Base-by-base conservation (phyloP, 2,888 invertebrate species). In the Pteria penguin region DNA sequence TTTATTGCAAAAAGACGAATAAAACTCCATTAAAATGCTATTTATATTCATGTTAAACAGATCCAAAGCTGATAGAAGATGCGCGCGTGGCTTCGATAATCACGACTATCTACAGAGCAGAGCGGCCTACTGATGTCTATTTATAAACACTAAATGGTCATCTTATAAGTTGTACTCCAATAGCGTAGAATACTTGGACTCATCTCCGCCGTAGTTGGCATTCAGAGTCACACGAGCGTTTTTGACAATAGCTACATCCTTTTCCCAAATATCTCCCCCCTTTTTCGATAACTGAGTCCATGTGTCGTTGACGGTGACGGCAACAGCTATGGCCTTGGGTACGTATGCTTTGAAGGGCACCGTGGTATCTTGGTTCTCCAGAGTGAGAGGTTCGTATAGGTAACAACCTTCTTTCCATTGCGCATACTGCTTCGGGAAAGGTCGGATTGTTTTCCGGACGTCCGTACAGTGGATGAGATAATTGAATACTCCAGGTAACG, bases 401-500 rank as follows among this genome's bases (percentile, higher is more conserved):
- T 81, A 90, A 73, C 92, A 92, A 4, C 91, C 92, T 32, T 92
- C 91, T 78, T 91, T 91, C 92, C 92, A 92, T 75, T 91, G 91
- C 52, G 90, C 91, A 70, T 90, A 92, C 83, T 92, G 92, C 81
- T 91, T 90, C 26, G 92, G 91, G 86, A 87, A 92, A 29, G 90
- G 88, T 45, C 84, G 78, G 36, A 85, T 84, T 24, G 84, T 75
- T 62, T 86, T 84, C 27, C 82, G 79, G 4, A 85, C 82, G 22
- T 79, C 36, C 27, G 74, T 76, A 75, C 89, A 89, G 79, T 88
- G 84, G 79, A 92, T 84, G 68, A 92, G 81, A 78, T 91, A 92
- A 83, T 92, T 92, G 84, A 80, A 91, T 26, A 92, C 91, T 29
- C 91, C 91, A 0, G 91, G 91, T 54, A 92, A 86, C 24, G 88